Evolutionary conservation across 2,888 invertebrate genomes (phyloP).

Genomic region (Mycalesis mineus): DNA sequence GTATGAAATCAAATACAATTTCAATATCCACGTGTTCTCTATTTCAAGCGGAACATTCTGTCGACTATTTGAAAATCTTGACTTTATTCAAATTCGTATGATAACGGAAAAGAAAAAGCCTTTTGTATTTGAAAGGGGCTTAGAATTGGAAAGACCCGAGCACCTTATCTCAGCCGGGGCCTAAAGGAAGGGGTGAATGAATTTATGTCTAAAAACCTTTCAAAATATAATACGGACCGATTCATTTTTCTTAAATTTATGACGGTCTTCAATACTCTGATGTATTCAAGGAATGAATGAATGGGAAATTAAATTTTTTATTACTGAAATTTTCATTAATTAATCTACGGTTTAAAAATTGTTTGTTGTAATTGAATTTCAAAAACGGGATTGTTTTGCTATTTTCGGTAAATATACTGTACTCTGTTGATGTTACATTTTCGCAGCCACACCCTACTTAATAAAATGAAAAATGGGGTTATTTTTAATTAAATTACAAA

Average conservation of each 20-base stretch:
- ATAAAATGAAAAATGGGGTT: too few species aligned
- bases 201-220: conserved; percentile 17
- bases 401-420: too few species aligned
- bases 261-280: neutral
- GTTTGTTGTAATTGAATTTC: too few species aligned
- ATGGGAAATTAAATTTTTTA: too few species aligned
- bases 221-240: conserved; percentile 10
- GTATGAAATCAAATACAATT: neutral
- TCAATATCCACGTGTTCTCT: neutral
- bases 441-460: too few species aligned
- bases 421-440: too few species aligned
- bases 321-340: too few species aligned
- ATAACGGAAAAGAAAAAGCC: conserved; percentile 5
- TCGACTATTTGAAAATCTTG: conserved; percentile 1
- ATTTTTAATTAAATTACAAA: too few species aligned
- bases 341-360: too few species aligned
- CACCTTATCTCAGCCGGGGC: conserved; percentile 2
- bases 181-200: conserved; percentile 8
- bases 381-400: too few species aligned
- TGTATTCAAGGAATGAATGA: too few species aligned
- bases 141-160: neutral
- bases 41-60: neutral
- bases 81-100: conserved; percentile 4
- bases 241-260: conserved; percentile 8
- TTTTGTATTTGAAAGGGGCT: conserved; percentile 8